Percentiles rank a stretch among this genome's conserved stretches.
These are phyloP conservation scores for Chloroclysta siterata DNA, from an alignment of 2,888 invertebrate genomes.

Conservation along the genomic window DNA sequence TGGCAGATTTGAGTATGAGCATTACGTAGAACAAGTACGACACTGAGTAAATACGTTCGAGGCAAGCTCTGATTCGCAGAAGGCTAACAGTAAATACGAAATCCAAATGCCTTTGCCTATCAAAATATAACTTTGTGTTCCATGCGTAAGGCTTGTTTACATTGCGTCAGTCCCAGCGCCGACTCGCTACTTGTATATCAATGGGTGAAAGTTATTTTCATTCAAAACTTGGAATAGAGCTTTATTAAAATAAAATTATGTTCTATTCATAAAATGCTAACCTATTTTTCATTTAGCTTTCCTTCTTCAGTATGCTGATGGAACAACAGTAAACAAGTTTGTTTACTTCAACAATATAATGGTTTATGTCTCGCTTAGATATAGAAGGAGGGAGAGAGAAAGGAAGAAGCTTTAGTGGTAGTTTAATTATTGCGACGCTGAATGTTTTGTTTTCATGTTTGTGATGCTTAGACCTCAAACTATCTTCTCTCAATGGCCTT, in stretches of 20 bases:
- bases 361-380: too few species aligned
- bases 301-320: too few species aligned
- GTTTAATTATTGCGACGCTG: too few species aligned
- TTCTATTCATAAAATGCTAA: too few species aligned
- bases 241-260: background rate
- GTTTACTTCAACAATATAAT: too few species aligned
- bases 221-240: background rate
- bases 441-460: too few species aligned
- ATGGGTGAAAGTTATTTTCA: background rate
- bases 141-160: slow-evolving; percentile 1
- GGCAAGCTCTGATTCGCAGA: slow-evolving; percentile 6
- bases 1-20: background rate
- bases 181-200: background rate
- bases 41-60: slow-evolving; percentile 1
- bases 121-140: slow-evolving; percentile 10
- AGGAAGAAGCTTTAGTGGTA: too few species aligned
- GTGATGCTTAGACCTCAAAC: too few species aligned
- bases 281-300: too few species aligned
- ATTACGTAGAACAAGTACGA: background rate
- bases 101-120: slow-evolving; percentile 6
- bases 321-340: too few species aligned
- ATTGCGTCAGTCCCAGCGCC: background rate
- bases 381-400: too few species aligned
- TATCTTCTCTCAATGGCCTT: too few species aligned
- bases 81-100: slow-evolving; percentile 1